Base-by-base conservation (phyloP, 1,140 invertebrate species). In the Pseudomyrmex gracilis region DNA sequence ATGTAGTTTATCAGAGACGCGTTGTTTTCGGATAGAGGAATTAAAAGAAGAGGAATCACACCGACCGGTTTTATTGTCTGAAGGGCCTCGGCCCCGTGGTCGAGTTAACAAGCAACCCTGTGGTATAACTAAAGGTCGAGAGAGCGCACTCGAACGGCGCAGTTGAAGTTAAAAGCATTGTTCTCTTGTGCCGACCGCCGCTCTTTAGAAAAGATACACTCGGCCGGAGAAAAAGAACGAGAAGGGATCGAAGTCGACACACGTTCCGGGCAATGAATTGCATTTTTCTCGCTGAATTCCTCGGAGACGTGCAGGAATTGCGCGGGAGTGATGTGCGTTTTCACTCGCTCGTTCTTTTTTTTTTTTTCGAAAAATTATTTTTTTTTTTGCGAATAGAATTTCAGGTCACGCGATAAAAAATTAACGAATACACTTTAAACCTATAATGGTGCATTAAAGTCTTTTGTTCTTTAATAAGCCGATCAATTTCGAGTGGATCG, bases 81-180 rank as follows among this genome's bases (percentile, higher is more conserved):
- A 64, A 82, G 34, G 5, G 53, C 24, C 68, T 73, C 45, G 12
- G 15, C 9, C 7, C 45, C 22, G 17, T 47, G 9, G 51, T 78
- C 53, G 20, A n/a, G 64, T 70, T 57, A 71, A 71, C 76, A 80
- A 80, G 43, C 22, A 43, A 70, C 8, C 22, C 66, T 70, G 53
- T 49, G 55, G 17, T 80, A 80, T 58, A 71, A 80, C 20, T n/a
- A n/a, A 9, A 17, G 57, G 24, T 61, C 57, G 51, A 53, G 17
- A 82, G 47, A 82, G 17, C 49, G 10, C 47, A 61, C 57, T 73
- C 17, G 47, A 82, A 74, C 47, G 47, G 47, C 17, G 34, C 57
- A 45, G 24, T 82, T 34, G 43, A 85, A 87, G 70, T 76, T 85
- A 67, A 82, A 87, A 82, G 64, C 76, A 82, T 86, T 87, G 70